Conservation (phyloP, 1,140 invertebrate genomes). For the Phymastichus coffea region DNA sequence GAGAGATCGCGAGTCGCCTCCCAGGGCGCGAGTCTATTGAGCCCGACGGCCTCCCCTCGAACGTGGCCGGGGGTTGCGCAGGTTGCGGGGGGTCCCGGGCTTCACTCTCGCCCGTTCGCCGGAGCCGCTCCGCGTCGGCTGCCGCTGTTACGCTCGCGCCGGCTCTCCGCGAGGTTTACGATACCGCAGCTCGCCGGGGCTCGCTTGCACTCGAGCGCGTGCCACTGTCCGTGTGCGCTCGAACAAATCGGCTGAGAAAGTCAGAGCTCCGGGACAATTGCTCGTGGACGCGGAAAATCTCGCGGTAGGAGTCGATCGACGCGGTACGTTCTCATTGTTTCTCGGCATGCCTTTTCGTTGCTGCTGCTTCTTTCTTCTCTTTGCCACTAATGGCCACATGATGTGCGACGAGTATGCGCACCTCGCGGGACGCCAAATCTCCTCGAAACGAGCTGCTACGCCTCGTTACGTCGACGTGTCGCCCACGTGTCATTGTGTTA, state of each 20-base stretch:
- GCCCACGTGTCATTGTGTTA: too few species aligned
- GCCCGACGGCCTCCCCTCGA: slow-evolving; percentile 45
- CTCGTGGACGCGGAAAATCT: background rate
- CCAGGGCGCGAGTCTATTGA: slow-evolving; percentile 53
- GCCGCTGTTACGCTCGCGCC: slow-evolving; percentile 16
- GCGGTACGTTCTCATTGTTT: slow-evolving; percentile 31
- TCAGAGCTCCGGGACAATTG: background rate
- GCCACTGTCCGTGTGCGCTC: background rate
- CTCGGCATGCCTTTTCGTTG: background rate
- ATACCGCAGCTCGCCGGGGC: too few species aligned
- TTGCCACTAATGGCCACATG: too few species aligned
- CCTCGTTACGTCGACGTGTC: too few species aligned
- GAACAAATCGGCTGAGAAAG: too few species aligned
- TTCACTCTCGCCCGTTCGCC: too few species aligned
- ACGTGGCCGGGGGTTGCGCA: slow-evolving; percentile 36
- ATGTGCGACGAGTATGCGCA: too few species aligned
- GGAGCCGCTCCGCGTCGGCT: slow-evolving; percentile 35
- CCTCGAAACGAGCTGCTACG: too few species aligned
- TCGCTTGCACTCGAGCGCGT: background rate
- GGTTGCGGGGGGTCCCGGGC: slow-evolving; percentile 43
- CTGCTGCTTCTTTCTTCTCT: background rate
- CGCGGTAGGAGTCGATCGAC: slow-evolving; percentile 12
- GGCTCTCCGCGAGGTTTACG: too few species aligned
- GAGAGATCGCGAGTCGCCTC: slow-evolving; percentile 53
- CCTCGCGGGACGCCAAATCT: too few species aligned